Evolutionary conservation across 2,888 invertebrate genomes (phyloP), one percentile per base, ranked within the genome.

Genomic region (Carcina quercana): DNA sequence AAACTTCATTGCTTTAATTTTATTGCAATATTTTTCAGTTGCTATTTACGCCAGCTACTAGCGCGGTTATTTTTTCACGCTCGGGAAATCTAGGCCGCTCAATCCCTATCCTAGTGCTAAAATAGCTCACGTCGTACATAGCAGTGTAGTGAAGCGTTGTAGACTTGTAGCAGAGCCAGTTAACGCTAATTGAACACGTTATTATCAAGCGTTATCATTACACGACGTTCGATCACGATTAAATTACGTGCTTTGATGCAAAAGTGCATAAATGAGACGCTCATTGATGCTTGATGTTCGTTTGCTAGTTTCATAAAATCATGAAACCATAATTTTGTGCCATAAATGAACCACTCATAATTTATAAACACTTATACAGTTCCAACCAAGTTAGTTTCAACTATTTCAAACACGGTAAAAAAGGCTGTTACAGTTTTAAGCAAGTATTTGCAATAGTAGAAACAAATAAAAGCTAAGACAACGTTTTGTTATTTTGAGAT

Each of bases 11-110:
- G 4, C 11, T n/a, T 24, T 28, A 13, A n/a, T 25, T 32, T 27
- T 8, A 24, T 13, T 25, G 15, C 24, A 15, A 25, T 19, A 13
- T 20, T 20, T 5, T 13, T 10, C 8, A 2, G 13, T 24, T 17
- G 31, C 22, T 24, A 8, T 14, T n/a, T 11, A 24, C 24, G 12
- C 12, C 13, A 25, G 8, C 22, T 22, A 10, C 22, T 20, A 7
- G 17, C 13, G 10, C 13, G 6, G 10, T 19, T 22, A 27, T 35
- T 33, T 52, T 62, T 64, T 54, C 45, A 49, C 37, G 36, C 38
- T 52, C n/a, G 59, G 53, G 45, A 61, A 71, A 74, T 74, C 71
- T 75, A 76, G 78, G 75, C 56, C 69, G 65, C 57, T 61, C 56
- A 60, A 57, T 59, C 59, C 60, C 60, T 67, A 63, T 65, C 62